These are phyloP conservation scores for Manis crassicaudata DNA, from an alignment of 2,797 vertebrate species.

Conservation along the genomic window DNA sequence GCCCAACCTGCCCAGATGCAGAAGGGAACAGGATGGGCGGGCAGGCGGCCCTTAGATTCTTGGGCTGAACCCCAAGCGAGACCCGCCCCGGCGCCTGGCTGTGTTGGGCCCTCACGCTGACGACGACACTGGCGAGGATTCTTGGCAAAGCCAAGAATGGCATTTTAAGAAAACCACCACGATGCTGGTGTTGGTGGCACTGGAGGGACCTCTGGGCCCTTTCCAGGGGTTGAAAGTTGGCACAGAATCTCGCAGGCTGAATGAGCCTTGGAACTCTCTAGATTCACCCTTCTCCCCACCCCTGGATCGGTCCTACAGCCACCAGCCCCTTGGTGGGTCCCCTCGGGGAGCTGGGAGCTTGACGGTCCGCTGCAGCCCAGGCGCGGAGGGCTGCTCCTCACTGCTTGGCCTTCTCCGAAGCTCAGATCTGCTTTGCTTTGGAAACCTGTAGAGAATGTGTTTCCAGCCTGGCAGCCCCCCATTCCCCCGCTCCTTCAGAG, in stretches of 20 bases:
- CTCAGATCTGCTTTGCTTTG: too few species aligned
- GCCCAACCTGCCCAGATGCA: rapidly evolving
- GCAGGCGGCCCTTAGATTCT: rapidly evolving
- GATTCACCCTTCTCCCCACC: neutral
- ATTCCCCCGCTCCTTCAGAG: neutral
- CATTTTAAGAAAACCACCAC: neutral
- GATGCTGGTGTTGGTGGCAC: neutral
- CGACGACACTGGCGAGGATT: neutral
- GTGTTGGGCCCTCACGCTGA: rapidly evolving
- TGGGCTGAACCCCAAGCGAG: neutral
- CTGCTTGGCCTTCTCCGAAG: too few species aligned
- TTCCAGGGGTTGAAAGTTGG: neutral
- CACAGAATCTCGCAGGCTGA: neutral
- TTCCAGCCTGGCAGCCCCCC: neutral
- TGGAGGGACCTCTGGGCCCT: rapidly evolving
- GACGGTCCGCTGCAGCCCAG: too few species aligned
- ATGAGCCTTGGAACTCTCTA: neutral
- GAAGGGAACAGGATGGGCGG: too few species aligned
- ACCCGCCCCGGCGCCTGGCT: neutral
- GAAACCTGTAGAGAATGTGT: neutral
- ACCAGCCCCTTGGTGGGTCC: neutral
- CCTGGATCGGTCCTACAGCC: neutral
- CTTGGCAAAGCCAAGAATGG: neutral
- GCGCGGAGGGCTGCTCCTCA: rapidly evolving
- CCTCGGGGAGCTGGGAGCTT: neutral